Conservation (phyloP, 2,797 vertebrate species). For the Clamator glandarius region DNA sequence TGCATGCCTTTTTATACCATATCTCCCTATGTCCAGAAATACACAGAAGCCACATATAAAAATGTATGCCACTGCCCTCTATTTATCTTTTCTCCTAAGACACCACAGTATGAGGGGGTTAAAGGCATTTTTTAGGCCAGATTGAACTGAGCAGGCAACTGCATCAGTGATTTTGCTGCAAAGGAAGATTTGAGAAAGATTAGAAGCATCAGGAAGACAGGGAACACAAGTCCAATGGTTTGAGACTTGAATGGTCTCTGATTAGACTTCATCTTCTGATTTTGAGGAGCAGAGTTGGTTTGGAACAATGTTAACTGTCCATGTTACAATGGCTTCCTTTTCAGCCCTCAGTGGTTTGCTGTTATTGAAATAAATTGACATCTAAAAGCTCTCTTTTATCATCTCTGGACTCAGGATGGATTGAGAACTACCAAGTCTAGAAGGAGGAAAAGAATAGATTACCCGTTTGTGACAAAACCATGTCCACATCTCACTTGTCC, state of each 20-base stretch:
- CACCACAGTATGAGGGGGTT: background rate
- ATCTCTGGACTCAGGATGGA: background rate
- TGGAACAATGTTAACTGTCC: background rate
- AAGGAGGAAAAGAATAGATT: background rate
- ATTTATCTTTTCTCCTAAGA: background rate
- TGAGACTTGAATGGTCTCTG: constrained; percentile 29
- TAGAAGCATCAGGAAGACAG: background rate
- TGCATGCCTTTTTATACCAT: background rate
- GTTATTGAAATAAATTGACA: constrained; percentile 60
- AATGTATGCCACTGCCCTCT: background rate
- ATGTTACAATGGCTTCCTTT: background rate
- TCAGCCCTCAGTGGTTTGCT: too few species aligned
- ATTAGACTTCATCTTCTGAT: constrained; percentile 11
- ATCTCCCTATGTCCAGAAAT: accelerated
- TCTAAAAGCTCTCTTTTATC: constrained; percentile 48
- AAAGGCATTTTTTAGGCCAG: background rate
- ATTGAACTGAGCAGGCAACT: background rate
- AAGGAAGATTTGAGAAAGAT: background rate
- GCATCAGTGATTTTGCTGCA: background rate
- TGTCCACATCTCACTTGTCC: background rate
- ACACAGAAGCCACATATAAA: background rate
- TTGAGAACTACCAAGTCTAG: background rate
- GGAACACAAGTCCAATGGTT: background rate
- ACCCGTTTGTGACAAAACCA: background rate
- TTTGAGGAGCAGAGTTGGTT: background rate